A percentile compares a stretch with the other conserved stretches of the same genome.
Evolutionary conservation across 2,113 vertebrate genomes (phyloP).

Genomic region (Stercorarius parasiticus): DNA sequence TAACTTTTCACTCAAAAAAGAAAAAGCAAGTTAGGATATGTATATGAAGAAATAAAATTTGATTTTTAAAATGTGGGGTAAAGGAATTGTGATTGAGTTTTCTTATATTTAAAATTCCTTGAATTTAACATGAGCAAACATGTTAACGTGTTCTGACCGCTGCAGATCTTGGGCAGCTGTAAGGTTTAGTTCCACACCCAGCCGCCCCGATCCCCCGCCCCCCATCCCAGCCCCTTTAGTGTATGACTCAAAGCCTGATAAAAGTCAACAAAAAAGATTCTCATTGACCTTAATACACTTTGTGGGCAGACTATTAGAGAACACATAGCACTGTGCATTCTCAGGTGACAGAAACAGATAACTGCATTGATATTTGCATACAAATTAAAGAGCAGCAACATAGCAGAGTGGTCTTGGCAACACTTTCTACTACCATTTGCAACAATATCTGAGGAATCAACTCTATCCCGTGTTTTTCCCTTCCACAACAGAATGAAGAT

Average conservation of each 20-base stretch:
- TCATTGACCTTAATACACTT: not conserved
- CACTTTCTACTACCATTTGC: not conserved
- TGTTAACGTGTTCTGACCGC: not conserved
- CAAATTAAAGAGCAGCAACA: not conserved
- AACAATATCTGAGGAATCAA: not conserved
- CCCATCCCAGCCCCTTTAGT: rapidly evolving
- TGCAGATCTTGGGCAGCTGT: not conserved
- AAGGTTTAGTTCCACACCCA: not conserved
- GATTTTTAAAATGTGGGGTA: not conserved
- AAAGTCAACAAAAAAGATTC: not conserved
- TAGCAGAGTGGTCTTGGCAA: not conserved
- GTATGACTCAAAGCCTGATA: not conserved
- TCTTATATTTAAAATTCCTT: not conserved
- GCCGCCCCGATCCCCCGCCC: not conserved
- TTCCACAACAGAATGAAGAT: not conserved
- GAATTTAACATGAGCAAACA: not conserved
- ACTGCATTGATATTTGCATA: not conserved
- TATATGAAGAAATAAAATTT: not conserved
- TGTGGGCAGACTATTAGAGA: not conserved
- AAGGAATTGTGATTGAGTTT: not conserved
- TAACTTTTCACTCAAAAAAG: not conserved
- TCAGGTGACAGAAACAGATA: not conserved
- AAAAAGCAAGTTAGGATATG: not conserved
- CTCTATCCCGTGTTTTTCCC: not conserved
- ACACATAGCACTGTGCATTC: not conserved